A percentile compares a stretch with the other conserved stretches of the same genome.
phyloP scores from a whole-genome alignment of 2,888 invertebrate species.

The Didymodactylos carnosus region DNA sequence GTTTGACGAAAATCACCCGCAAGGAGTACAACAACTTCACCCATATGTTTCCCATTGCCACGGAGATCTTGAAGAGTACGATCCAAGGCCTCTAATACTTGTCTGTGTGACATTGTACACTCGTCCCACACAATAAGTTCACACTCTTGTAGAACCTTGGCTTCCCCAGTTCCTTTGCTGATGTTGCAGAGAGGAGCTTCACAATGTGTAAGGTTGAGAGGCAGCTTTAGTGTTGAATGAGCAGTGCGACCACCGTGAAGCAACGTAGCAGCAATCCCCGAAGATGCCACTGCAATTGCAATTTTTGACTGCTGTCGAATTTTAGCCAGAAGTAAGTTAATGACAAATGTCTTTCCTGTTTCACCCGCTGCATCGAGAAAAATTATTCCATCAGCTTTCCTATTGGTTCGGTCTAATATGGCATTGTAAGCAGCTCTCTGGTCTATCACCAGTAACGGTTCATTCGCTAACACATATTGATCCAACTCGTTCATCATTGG shows the following conservation, averaged over 20 bases:
- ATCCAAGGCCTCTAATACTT: slow-evolving; percentile 24
- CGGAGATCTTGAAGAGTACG: slow-evolving; percentile 20
- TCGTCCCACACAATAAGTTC: slow-evolving; percentile 33
- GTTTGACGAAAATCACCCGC: slow-evolving; percentile 16
- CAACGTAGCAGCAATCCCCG: slow-evolving; percentile 36
- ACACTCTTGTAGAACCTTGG: slow-evolving; percentile 5
- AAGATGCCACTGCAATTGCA: slow-evolving; percentile 31
- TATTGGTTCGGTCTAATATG: neutral
- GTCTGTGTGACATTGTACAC: slow-evolving; percentile 18
- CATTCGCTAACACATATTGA: neutral
- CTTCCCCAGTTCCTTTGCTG: neutral
- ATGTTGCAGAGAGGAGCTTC: slow-evolving; percentile 5
- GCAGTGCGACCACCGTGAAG: slow-evolving; percentile 20
- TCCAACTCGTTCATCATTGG: neutral
- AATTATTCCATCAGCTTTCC: slow-evolving; percentile 9
- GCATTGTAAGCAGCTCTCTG: slow-evolving; percentile 5
- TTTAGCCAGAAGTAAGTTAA: slow-evolving; percentile 27
- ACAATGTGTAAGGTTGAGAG: slow-evolving; percentile 7
- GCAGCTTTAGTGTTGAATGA: slow-evolving; percentile 17
- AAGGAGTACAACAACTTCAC: slow-evolving; percentile 15
- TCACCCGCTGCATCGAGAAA: slow-evolving; percentile 34
- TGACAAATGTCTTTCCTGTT: slow-evolving; percentile 33
- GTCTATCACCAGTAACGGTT: neutral
- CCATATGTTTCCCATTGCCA: slow-evolving; percentile 7
- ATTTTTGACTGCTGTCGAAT: slow-evolving; percentile 24